Evolutionary conservation across 2,113 vertebrate genomes (phyloP), one percentile per base, ranked within the genome.

Genomic region (Ictidomys tridecemlineatus): DNA sequence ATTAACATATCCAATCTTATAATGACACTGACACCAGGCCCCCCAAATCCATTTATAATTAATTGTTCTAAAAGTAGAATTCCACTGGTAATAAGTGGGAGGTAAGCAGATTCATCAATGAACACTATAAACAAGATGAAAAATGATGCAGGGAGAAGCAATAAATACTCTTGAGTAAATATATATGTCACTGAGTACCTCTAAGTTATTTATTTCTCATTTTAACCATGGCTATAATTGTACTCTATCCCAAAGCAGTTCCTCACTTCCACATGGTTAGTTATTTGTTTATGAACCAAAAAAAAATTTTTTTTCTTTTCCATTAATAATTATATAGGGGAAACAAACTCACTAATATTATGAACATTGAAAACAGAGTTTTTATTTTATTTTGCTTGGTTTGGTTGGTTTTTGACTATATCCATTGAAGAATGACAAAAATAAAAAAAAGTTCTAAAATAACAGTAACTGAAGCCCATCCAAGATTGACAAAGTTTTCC

Each of bases 161-260:
- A 20, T 53, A 56, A 90, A 20, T 53, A 56, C 45, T 92, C 89
- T 73, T 73, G 63, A 90, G n/a, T n/a, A 80, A 83, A 93, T 80
- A 63, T 45, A 10, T 74, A 58, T 90, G n/a, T 84, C 85, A 72
- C 34, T 72, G 42, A 70, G 42, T 85, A 73, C 58, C 45, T 45
- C 34, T 37, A 76, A 65, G 8, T 45, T 91, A 78, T 95, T 95
- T 88, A 84, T 87, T 92, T 94, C 37, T 88, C 67, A 85, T 26
- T 93, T 96, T 89, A 94, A 69, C 39, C 26, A 63, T 85, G 61
- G 26, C 22, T 77, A 93, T 93, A 51, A 61, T 39, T 89, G 42
- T 89, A 45, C 37, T 79, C 56, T 73, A 45, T 74, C 24, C 51
- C 92, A 51, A 39, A 89, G 22, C 37, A 91, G 28, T 97, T 86